A percentile compares a stretch with the other conserved stretches of the same genome.
phyloP scores from a whole-genome alignment of 2,113 vertebrate genomes.

The Grantiella picta region DNA sequence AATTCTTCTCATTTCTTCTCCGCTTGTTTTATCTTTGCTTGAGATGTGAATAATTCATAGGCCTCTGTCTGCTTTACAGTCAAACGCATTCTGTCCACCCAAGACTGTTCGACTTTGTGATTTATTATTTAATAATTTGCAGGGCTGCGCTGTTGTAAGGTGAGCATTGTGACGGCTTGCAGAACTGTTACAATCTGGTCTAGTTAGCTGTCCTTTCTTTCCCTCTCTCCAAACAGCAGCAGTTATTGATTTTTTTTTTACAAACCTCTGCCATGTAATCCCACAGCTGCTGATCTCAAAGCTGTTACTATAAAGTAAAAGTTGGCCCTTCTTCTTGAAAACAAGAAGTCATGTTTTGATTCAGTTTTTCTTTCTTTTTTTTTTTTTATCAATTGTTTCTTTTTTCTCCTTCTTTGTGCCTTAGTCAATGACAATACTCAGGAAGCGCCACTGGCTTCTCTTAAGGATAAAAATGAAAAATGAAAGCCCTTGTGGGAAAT shows the following conservation, averaged over 20 bases:
- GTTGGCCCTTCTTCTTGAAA: slow-evolving; percentile 79
- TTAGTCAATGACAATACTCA: slow-evolving; percentile 63
- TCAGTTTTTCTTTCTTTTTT: slow-evolving; percentile 60
- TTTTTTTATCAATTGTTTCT: slow-evolving; percentile 61
- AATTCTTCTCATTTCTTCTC: slow-evolving; percentile 80
- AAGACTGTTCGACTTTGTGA: slow-evolving; percentile 88
- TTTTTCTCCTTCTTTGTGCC: slow-evolving; percentile 61
- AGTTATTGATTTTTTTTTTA: slow-evolving; percentile 84
- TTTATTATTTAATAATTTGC: slow-evolving; percentile 94
- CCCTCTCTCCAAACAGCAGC: slow-evolving; percentile 82
- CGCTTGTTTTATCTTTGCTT: slow-evolving; percentile 86
- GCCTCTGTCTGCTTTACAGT: slow-evolving; percentile 85
- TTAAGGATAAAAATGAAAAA: slow-evolving; percentile 67
- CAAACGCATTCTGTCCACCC: slow-evolving; percentile 87
- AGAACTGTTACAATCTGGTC: slow-evolving; percentile 88
- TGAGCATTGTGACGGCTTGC: slow-evolving; percentile 84
- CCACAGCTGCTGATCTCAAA: slow-evolving; percentile 81
- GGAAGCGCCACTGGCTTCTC: slow-evolving; percentile 63
- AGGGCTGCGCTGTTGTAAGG: slow-evolving; percentile 84
- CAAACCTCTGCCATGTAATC: slow-evolving; percentile 79
- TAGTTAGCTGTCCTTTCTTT: slow-evolving; percentile 91
- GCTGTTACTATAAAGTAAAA: slow-evolving; percentile 79
- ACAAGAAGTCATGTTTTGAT: slow-evolving; percentile 75
- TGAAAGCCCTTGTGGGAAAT: slow-evolving; percentile 64
- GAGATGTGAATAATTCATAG: slow-evolving; percentile 88